Base-by-base conservation (phyloP, 1,140 invertebrate species). In the Caerostris extrusa region DNA sequence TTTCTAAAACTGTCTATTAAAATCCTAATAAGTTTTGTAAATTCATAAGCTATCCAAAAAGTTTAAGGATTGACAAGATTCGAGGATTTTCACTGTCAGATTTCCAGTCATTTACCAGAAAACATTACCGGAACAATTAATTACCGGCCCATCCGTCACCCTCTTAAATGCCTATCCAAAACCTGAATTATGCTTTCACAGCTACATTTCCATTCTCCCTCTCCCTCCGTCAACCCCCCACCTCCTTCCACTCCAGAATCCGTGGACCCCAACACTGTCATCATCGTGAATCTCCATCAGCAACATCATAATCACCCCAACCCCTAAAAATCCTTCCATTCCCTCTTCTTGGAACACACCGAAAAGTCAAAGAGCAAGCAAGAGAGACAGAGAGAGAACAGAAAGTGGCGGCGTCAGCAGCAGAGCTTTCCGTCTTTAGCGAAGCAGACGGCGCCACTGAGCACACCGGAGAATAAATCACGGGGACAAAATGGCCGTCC, bases 381-480 rank as follows among this genome's bases (percentile, higher is more conserved):
- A n/a, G 34, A 34, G 57, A 57, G 53, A 34, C 2, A 34, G 34
- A 34, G 34, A 34, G 34, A 34, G 34, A 34, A 34, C 34, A 64
- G 56, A 55, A 17, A 90, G 60, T 64, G 88, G 12, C 88, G 7
- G 34, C 19, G 89, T 92, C 64, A 92, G 90, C 90, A 92, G 57
- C 34, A 34, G 34, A 53, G 57, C 71, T 90, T 77, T 81, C 69
- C 56, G 71, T 90, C 90, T 92, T 91, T 64, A 14, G 86, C 17
- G 71, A 10, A n/a, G 56, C 55, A 92, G 90, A 92, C 90, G 90
- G 90, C 90, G 90, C 90, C 90, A 92, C 81, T 81, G 56, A 55
- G 19, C 90, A 85, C 81, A 92, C 90, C 90, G 90, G 55, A 6
- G 90, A 77, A 92, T 92, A 92, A 92, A 92, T 92, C 90, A 92